Base-by-base conservation (phyloP, 2,113 vertebrate genomes). In the Platichthys stellatus region DNA sequence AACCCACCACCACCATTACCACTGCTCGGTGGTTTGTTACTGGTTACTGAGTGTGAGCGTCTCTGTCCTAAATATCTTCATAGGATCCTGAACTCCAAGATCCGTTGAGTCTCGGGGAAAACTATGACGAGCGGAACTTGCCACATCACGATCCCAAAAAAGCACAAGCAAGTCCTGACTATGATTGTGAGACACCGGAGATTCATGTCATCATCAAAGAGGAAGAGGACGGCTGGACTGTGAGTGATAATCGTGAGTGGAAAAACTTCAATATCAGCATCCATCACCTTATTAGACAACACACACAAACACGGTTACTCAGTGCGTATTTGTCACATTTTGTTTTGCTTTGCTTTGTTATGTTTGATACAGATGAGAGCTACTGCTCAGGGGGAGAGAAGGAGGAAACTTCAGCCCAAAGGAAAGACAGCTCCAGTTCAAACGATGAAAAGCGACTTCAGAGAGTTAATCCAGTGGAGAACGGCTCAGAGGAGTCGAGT, bases 161-260 rank as follows among this genome's bases (percentile, higher is more conserved):
- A 79, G 45, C 59, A 49, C 38, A 38, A 15, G 12, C 1, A 17
- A 82, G 76, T 74, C 80, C 78, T 0, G 59, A 73, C 20, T 81
- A 70, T 5, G 72, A 31, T 2, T 78, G 78, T 35, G 76, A 88
- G 35, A 74, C 65, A 9, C 78, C 90, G 72, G 88, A 85, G 18
- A 85, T 88, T 66, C 65, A 28, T 53, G 84, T 88, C 0, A 71
- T 88, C 78, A 91, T 85, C 54, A 88, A 89, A 86, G 90, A 89
- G 65, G 87, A 90, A 47, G 89, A 89, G 63, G 89, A 89, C 3
- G 62, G 81, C 68, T 90, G 89, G 87, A 87, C 73, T 74, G 87
- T 81, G 83, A 86, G 69, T 81, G 89, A 89, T 64, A 88, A 86
- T 66, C 10, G 89, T 91, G 87, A 91, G 89, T 88, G 60, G 31